Percentiles rank a stretch among this genome's conserved stretches.
Conservation (phyloP, 2,888 invertebrate species). For the Plagodis dolabraria region DNA sequence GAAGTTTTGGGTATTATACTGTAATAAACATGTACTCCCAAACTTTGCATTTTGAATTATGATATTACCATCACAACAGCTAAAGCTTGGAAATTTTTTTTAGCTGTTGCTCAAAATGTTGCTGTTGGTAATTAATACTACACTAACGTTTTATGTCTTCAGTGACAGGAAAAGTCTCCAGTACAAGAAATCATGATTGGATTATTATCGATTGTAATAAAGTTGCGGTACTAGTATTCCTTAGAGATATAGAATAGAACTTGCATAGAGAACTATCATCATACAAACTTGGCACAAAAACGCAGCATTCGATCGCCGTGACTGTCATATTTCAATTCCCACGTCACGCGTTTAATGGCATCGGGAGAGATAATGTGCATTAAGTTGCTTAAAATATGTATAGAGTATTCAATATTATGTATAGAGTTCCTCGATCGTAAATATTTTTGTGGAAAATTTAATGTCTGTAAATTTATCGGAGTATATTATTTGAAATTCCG, state of each 20-base stretch:
- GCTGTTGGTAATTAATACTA: too few relatives aligned
- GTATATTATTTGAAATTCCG: constrained; percentile 48
- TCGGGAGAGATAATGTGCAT: constrained; percentile 62
- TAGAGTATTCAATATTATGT: constrained; percentile 49
- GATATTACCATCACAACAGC: too few relatives aligned
- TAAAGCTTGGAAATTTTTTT: too few relatives aligned
- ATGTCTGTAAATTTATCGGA: constrained; percentile 40
- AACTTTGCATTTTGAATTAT: too few relatives aligned
- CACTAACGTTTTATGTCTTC: too few relatives aligned
- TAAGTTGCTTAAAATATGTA: constrained; percentile 22
- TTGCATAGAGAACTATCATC: constrained; percentile 7
- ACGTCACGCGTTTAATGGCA: constrained; percentile 69
- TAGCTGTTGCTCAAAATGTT: too few relatives aligned
- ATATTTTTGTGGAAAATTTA: constrained; percentile 53
- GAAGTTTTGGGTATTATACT: too few relatives aligned
- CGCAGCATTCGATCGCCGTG: constrained; percentile 46
- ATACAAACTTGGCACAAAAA: constrained; percentile 47
- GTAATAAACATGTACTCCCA: too few relatives aligned
- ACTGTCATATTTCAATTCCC: constrained; percentile 69
- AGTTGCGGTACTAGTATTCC: too few relatives aligned
- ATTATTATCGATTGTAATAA: too few relatives aligned
- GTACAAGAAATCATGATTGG: too few relatives aligned
- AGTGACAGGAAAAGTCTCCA: too few relatives aligned
- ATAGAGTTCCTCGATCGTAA: constrained; percentile 46
- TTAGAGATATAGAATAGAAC: neutral